Percentiles rank a stretch among this genome's conserved stretches.
Evolutionary conservation across 1,140 invertebrate species (phyloP).

Genomic region (Cryptotermes secundus): DNA sequence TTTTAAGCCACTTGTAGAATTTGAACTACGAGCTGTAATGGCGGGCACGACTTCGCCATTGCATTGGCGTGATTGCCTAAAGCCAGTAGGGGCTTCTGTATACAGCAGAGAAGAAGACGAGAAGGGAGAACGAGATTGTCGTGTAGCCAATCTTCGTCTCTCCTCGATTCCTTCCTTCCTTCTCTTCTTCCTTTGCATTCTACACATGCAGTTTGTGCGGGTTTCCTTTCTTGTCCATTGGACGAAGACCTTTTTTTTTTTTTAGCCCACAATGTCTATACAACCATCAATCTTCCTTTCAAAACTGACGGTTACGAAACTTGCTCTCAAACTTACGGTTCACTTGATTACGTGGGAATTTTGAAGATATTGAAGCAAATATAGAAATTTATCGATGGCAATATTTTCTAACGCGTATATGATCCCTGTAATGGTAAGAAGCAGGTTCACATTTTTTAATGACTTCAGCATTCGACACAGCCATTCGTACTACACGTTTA

Average conservation of each 20-base stretch:
- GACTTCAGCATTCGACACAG: no score
- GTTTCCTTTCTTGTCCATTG: background rate
- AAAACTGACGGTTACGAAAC: background rate
- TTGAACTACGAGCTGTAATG: background rate
- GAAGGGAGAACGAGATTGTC: background rate
- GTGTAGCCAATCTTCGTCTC: background rate
- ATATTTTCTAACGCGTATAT: no score
- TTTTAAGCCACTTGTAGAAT: no score
- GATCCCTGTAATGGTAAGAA: no score
- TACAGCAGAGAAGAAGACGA: background rate
- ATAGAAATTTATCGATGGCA: no score
- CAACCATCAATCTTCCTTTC: background rate
- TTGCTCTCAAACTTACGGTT: background rate
- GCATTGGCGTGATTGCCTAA: background rate
- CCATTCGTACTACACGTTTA: no score
- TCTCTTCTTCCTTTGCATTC: background rate
- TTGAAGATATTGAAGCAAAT: background rate
- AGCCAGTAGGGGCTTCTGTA: background rate
- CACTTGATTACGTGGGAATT: background rate
- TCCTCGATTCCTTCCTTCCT: background rate
- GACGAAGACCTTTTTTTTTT: background rate
- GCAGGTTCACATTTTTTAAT: no score
- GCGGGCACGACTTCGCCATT: background rate
- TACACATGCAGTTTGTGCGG: background rate
- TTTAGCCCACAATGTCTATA: background rate